These are phyloP conservation scores for Callyntrura guangdongensis DNA, from an alignment of 2,888 invertebrate genomes.

Conservation along the genomic window DNA sequence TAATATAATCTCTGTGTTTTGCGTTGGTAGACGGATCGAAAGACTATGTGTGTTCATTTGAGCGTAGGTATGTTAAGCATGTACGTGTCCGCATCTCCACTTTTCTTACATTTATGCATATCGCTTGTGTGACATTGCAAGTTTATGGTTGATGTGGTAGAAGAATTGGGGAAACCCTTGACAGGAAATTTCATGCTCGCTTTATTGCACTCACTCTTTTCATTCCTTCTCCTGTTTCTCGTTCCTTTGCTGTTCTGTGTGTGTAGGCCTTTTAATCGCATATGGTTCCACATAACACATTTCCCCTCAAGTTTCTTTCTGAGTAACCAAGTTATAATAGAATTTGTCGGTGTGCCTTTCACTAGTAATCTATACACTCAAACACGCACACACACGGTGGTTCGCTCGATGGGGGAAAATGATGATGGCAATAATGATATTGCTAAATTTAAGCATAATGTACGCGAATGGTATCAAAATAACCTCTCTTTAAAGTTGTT, in stretches of 20 bases:
- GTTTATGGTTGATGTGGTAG: constrained; percentile 69
- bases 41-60: neutral
- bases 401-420: neutral
- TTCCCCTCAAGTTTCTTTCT: constrained; percentile 50
- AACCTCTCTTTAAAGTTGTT: constrained; percentile 4
- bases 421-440: constrained; percentile 33
- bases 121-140: constrained; percentile 64
- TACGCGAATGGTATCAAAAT: neutral
- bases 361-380: neutral
- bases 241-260: constrained; percentile 25
- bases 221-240: constrained; percentile 14
- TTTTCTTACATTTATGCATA: constrained; percentile 35
- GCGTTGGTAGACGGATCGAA: neutral
- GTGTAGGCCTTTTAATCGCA: constrained; percentile 38
- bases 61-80: neutral
- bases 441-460: neutral
- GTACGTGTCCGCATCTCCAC: neutral
- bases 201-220: constrained; percentile 75
- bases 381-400: neutral
- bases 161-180: constrained; percentile 76
- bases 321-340: constrained; percentile 61
- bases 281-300: constrained; percentile 3
- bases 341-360: constrained; percentile 57
- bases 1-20: constrained; percentile 36
- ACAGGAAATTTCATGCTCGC: constrained; percentile 80